Conservation (phyloP, 1,140 invertebrate genomes). For the Cecropterus lyciades region DNA sequence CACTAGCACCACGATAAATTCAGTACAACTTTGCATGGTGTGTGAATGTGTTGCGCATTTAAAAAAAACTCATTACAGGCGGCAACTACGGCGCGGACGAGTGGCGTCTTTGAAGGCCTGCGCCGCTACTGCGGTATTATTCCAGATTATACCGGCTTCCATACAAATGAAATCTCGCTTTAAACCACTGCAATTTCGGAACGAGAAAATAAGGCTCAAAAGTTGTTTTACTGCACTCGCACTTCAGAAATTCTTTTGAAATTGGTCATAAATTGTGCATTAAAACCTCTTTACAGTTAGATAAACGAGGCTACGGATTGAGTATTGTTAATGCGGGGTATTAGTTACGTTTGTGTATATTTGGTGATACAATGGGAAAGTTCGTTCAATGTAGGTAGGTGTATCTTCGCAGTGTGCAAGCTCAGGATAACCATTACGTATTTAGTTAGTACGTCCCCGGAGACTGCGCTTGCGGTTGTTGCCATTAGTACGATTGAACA, state of each 20-base stretch:
- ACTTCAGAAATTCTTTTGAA: constrained; percentile 75
- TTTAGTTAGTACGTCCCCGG: constrained; percentile 68
- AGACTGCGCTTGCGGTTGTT: constrained; percentile 71
- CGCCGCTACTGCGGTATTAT: constrained; percentile 81
- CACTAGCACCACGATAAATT: constrained; percentile 63
- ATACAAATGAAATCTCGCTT: constrained; percentile 84
- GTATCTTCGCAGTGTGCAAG: constrained; percentile 43
- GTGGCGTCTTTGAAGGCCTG: constrained; percentile 82
- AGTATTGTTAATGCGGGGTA: background rate
- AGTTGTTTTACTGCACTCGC: constrained; percentile 79
- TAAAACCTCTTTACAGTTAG: constrained; percentile 20
- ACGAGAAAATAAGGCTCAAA: constrained; percentile 81
- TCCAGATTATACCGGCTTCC: constrained; percentile 81
- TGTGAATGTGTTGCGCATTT: constrained; percentile 79
- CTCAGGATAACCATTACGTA: constrained; percentile 71
- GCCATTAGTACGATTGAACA: constrained; percentile 76
- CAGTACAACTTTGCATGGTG: constrained; percentile 63
- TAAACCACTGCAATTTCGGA: constrained; percentile 83
- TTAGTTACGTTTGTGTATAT: constrained; percentile 2
- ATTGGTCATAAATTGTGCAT: constrained; percentile 42
- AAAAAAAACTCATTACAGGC: constrained; percentile 83
- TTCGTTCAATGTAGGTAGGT: constrained; percentile 48
- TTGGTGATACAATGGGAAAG: constrained; percentile 9
- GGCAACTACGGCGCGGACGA: constrained; percentile 75
- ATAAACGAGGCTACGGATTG: constrained; percentile 7